Percentiles rank a stretch among this genome's conserved stretches.
phyloP scores from a whole-genome alignment of 2,797 vertebrate genomes.

The Sebastes steindachneri region DNA sequence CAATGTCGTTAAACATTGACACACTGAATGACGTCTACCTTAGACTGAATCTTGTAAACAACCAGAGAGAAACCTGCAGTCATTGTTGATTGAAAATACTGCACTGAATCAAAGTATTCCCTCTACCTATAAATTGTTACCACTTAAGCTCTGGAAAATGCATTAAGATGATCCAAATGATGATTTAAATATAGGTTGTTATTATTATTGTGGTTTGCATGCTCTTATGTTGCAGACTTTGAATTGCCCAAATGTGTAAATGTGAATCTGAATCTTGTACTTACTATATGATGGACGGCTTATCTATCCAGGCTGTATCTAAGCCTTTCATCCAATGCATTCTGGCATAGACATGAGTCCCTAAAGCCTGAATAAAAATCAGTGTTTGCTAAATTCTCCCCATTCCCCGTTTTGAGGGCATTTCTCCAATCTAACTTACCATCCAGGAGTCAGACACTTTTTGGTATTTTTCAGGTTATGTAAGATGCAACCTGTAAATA shows the following conservation, averaged over 20 bases:
- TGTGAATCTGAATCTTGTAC: neutral
- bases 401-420: neutral
- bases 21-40: slow-evolving; percentile 52
- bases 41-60: slow-evolving; percentile 40
- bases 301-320: neutral
- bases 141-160: neutral
- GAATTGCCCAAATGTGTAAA: neutral
- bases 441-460: neutral
- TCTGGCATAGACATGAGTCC: neutral
- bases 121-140: neutral
- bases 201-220: neutral
- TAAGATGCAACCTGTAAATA: no score
- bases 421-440: neutral
- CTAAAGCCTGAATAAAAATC: neutral
- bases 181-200: neutral
- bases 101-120: neutral
- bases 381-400: neutral
- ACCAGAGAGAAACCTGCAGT: neutral
- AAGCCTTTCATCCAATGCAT: neutral
- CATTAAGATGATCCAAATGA: neutral
- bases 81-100: slow-evolving; percentile 19
- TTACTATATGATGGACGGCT: neutral
- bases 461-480: no score
- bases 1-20: slow-evolving; percentile 37
- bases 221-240: neutral